Base-by-base conservation (phyloP, 2,888 invertebrate species). In the Strigamia transsilvanica region DNA sequence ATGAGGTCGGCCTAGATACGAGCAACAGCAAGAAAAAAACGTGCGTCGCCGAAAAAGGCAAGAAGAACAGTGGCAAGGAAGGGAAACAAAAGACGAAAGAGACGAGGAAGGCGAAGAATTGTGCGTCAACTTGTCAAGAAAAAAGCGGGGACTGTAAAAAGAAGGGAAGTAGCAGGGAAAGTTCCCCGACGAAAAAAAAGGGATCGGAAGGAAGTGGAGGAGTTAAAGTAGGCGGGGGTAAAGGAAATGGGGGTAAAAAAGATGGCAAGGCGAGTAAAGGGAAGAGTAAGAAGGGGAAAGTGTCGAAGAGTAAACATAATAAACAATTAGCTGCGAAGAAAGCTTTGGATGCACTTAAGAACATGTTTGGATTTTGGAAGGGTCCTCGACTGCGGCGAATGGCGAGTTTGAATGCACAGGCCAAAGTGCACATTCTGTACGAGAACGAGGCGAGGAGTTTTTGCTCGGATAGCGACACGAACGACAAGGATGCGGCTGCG, bases 361-460 rank as follows among this genome's bases (percentile, higher is more conserved):
- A 38, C 38, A 81, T 81, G 80, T 73, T 82, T 41, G 82, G 83
- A 21, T 83, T 82, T 32, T 83, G 83, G 83, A 56, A 66, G 18
- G 82, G 82, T 6, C 73, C 83, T 10, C 79, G 82, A 3, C 21
- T 84, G 46, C 66, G 82, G 13, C 91, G 96, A 84, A 94, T 95
- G 88, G 96, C 96, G 51, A 95, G 96, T 2, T 88, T 96, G 41
- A 96, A 96, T 87, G 96, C 96, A 0, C 88, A 94, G 85, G 95
- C 95, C 34, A 96, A 96, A 90, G 96, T 96, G 2, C 95, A 96
- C 87, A 95, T 95, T 86, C 90, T 96, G 32, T 96, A 96, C 86
- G 96, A 96, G 88, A 96, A 96, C 87, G 96, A 96, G 89, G 83
- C 79, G n/a, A 51, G 83, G 23, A 18, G 27, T 27, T n/a, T 34